Conservation (phyloP, 2,113 vertebrate genomes). For the Patagioenas fasciata region DNA sequence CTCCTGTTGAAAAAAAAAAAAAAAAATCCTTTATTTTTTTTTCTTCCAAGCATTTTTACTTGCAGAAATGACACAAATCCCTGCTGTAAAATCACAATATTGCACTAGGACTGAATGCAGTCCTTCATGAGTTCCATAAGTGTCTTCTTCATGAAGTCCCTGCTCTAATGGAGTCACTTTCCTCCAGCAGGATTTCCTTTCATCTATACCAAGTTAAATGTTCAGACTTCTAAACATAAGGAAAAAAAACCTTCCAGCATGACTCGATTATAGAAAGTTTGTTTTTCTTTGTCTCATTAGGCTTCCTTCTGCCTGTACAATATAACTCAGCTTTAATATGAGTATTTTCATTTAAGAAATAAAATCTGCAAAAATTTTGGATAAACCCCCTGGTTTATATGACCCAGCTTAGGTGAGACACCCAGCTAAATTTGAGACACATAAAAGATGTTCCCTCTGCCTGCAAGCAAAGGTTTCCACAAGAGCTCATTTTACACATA, state of each 20-base stretch:
- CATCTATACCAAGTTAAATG: neutral
- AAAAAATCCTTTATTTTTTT: neutral
- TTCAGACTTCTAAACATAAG: conserved; percentile 24
- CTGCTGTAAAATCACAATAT: neutral
- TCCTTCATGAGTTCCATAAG: neutral
- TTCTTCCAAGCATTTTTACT: neutral
- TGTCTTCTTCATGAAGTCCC: neutral
- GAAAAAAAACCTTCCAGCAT: conserved; percentile 5
- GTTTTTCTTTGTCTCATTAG: conserved; percentile 25
- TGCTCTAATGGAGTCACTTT: neutral
- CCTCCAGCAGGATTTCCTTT: conserved; percentile 18
- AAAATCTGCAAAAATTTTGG: neutral
- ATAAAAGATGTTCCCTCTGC: neutral
- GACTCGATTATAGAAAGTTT: conserved; percentile 18
- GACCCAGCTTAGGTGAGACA: neutral
- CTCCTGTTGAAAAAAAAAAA: neutral
- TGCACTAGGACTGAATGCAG: neutral
- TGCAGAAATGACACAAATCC: neutral
- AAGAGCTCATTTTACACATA: neutral
- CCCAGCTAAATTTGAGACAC: neutral
- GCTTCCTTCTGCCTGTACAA: conserved; percentile 12
- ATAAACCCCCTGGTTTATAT: neutral
- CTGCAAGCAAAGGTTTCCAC: neutral
- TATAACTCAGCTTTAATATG: neutral
- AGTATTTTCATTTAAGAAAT: conserved; percentile 34